These are phyloP conservation scores for Cheilosia soror DNA, from an alignment of 2,888 invertebrate species.

Conservation along the genomic window DNA sequence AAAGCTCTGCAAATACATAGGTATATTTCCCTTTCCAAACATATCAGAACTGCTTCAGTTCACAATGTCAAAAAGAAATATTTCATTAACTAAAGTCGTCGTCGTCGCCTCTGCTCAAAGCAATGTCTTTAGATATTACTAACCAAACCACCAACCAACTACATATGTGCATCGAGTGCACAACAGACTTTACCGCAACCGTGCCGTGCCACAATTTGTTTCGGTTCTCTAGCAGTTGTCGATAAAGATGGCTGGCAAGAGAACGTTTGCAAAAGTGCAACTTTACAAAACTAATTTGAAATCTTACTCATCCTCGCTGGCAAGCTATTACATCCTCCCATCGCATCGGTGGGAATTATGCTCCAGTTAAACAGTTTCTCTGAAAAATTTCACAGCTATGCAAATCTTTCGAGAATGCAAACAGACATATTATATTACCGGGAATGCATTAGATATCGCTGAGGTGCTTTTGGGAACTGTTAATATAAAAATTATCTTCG, in stretches of 20 bases:
- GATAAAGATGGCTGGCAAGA: slow-evolving; percentile 11
- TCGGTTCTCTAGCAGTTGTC: slow-evolving; percentile 13
- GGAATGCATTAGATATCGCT: slow-evolving; percentile 23
- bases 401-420: slow-evolving; percentile 43
- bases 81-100: slow-evolving; percentile 44
- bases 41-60: slow-evolving; percentile 39
- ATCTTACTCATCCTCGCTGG: slow-evolving; percentile 3
- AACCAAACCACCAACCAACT: slow-evolving; percentile 7
- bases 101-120: background rate
- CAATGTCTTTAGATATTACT: slow-evolving; percentile 15
- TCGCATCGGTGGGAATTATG: slow-evolving; percentile 6
- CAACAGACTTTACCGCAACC: slow-evolving; percentile 1
- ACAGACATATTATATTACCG: slow-evolving; percentile 34
- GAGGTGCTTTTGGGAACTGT: slow-evolving; percentile 23
- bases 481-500: slow-evolving; percentile 5
- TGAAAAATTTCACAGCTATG: slow-evolving; percentile 19
- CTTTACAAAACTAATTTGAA: slow-evolving; percentile 46
- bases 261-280: slow-evolving; percentile 47
- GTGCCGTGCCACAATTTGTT: slow-evolving; percentile 19
- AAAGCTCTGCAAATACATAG: slow-evolving; percentile 9
- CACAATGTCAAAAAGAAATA: slow-evolving; percentile 33
- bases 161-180: background rate
- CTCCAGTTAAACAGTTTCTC: slow-evolving; percentile 25
- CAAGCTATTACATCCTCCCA: slow-evolving; percentile 6
- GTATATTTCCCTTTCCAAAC: slow-evolving; percentile 25